Evolutionary conservation across 2,888 invertebrate genomes (phyloP).

Genomic region (Athalia circularis): DNA sequence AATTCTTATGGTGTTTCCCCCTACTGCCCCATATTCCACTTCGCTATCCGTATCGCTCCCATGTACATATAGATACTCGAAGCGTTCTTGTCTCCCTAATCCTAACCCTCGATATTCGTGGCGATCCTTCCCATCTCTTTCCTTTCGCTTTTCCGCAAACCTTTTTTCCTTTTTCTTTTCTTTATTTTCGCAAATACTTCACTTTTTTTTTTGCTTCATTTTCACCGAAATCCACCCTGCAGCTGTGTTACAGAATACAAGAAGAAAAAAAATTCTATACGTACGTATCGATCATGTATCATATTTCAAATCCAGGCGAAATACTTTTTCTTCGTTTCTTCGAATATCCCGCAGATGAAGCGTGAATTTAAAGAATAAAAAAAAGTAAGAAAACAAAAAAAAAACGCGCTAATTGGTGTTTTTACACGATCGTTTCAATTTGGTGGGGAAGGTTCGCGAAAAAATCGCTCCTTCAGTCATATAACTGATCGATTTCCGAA

Average conservation of each 20-base stretch:
- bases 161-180: background rate
- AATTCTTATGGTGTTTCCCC: constrained; percentile 42
- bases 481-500: too few relatives aligned
- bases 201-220: background rate
- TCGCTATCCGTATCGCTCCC: background rate
- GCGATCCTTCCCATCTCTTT: background rate
- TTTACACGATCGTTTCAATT: too few relatives aligned
- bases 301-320: too few relatives aligned
- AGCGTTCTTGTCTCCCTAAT: background rate
- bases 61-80: background rate
- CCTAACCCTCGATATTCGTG: too few relatives aligned
- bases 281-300: too few relatives aligned
- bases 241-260: background rate
- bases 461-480: too few relatives aligned
- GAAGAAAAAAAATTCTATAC: background rate
- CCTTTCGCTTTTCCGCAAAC: background rate
- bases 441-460: too few relatives aligned
- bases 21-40: background rate
- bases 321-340: too few relatives aligned
- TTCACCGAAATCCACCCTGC: background rate
- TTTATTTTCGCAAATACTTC: background rate
- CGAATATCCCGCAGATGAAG: too few relatives aligned
- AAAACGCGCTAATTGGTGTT: too few relatives aligned
- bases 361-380: too few relatives aligned
- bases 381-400: too few relatives aligned